Conservation (phyloP, 92 coral and sea anemone species). For the Phenganax subtilis region DNA sequence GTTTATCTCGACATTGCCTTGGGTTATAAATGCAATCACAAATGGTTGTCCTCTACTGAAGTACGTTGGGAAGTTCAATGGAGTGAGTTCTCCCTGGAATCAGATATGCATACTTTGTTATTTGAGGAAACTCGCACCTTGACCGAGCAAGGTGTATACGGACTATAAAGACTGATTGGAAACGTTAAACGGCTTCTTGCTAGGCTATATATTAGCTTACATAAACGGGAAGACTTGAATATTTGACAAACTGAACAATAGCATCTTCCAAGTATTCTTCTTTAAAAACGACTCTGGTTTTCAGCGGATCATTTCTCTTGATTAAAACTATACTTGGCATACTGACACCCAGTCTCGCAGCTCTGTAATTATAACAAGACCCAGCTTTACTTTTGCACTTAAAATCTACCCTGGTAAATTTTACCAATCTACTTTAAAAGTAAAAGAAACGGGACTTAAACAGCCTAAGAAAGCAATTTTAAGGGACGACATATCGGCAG, state of each 20-base stretch:
- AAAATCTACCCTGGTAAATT: too few species aligned
- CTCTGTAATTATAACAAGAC: conserved; percentile 36
- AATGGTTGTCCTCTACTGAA: conserved; percentile 62
- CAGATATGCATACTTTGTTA: not conserved
- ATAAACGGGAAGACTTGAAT: conserved; percentile 61
- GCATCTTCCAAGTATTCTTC: conserved; percentile 49
- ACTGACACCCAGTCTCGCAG: conserved; percentile 54
- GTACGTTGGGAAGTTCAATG: conserved; percentile 81
- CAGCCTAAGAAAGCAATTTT: too few species aligned
- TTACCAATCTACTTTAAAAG: too few species aligned
- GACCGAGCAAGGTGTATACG: not conserved
- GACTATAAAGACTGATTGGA: not conserved
- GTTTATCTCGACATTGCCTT: conserved; percentile 13
- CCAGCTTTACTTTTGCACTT: too few species aligned
- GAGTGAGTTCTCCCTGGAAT: conserved; percentile 83
- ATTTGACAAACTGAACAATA: conserved; percentile 67
- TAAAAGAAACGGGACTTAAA: too few species aligned
- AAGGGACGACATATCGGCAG: too few species aligned
- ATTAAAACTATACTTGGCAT: conserved; percentile 65
- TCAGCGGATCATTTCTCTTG: conserved; percentile 68
- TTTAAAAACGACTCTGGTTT: conserved; percentile 53
- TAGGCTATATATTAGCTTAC: conserved; percentile 53
- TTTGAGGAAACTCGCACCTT: not conserved
- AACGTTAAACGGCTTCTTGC: not conserved
- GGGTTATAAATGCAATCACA: conserved; percentile 68